phyloP scores from a whole-genome alignment of 2,888 invertebrate genomes.

The Agrochola litura region DNA sequence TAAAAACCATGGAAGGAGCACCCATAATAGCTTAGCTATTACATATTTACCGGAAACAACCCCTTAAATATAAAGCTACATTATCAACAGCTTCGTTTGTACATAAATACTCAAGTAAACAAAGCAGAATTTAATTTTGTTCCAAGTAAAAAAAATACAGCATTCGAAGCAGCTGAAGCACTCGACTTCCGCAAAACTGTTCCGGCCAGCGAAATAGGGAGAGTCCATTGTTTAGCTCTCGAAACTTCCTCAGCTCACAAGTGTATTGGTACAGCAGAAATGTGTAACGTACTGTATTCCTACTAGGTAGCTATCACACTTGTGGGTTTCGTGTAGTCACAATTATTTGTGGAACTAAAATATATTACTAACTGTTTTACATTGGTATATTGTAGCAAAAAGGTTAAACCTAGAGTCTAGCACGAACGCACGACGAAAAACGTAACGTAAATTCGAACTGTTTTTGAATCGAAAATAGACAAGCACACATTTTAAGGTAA shows the following conservation, averaged over 20 bases:
- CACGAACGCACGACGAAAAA: not conserved
- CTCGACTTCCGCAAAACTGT: slow-evolving; percentile 51
- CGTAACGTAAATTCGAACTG: not conserved
- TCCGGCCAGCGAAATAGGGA: slow-evolving; percentile 34
- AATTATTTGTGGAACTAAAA: not conserved
- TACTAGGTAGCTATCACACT: not conserved
- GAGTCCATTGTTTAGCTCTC: slow-evolving; percentile 50
- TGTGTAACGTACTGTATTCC: slow-evolving; percentile 20
- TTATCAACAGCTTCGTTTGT: not conserved
- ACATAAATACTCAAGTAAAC: slow-evolving; percentile 5
- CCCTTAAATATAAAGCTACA: no score
- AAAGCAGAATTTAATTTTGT: slow-evolving; percentile 13
- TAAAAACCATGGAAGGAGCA: no score
- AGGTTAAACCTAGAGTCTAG: no score
- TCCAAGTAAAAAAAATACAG: slow-evolving; percentile 1
- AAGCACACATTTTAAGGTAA: not conserved
- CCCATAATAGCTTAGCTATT: no score
- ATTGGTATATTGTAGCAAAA: not conserved
- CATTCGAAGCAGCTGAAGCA: slow-evolving; percentile 33
- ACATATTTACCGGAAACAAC: no score
- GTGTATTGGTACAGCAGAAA: slow-evolving; percentile 38
- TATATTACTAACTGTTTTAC: no score
- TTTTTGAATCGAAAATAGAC: not conserved
- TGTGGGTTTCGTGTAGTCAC: not conserved
- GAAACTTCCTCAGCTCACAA: slow-evolving; percentile 42